Conservation (phyloP, 2,113 vertebrate species). For the Anas platyrhynchos region DNA sequence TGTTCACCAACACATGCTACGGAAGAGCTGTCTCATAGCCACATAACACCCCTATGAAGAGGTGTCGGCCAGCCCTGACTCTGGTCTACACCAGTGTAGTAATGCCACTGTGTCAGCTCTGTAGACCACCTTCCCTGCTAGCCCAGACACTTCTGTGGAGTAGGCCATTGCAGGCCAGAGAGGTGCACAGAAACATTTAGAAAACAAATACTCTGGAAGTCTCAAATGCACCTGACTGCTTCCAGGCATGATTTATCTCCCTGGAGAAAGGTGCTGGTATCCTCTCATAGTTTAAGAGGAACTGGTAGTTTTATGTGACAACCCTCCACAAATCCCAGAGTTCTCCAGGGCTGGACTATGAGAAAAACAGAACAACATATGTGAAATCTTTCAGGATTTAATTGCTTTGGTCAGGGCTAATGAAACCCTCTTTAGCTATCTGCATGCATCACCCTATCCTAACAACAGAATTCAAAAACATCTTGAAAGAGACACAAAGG, state of each 20-base stretch:
- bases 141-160: neutral
- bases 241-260: neutral
- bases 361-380: neutral
- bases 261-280: neutral
- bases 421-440: neutral
- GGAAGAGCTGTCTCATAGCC: neutral
- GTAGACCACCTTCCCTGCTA: neutral
- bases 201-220: neutral
- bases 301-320: neutral
- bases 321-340: neutral
- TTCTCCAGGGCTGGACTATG: neutral
- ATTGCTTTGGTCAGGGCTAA: neutral
- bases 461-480: neutral
- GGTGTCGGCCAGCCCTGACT: neutral
- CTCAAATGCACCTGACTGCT: neutral
- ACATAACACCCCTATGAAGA: neutral
- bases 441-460: neutral
- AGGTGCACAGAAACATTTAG: no score
- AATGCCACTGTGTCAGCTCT: neutral
- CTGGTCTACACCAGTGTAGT: neutral
- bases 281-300: neutral
- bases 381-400: neutral
- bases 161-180: neutral
- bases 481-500: neutral
- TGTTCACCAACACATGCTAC: neutral